Conservation (phyloP, 2,797 vertebrate species). For the Amphiprion clarkii region DNA sequence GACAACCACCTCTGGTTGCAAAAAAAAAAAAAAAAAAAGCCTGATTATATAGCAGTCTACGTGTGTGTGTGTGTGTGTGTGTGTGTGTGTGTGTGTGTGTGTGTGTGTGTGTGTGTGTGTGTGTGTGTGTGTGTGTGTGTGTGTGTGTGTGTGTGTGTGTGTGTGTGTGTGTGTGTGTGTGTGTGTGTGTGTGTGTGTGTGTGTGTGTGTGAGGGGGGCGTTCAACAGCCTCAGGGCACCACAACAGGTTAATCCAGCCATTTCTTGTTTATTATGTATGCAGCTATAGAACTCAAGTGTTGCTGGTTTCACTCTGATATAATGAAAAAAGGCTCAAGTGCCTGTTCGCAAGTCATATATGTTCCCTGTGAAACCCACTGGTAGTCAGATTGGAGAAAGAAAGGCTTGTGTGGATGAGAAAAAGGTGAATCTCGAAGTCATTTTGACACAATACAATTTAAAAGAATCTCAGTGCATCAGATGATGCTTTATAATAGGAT, state of each 20-base stretch:
- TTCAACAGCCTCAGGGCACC: background rate
- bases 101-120: background rate
- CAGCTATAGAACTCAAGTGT: background rate
- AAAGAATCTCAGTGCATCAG: background rate
- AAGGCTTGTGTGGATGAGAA: background rate
- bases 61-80: background rate
- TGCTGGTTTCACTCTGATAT: background rate
- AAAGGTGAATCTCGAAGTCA: background rate
- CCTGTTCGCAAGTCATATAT: too few relatives aligned
- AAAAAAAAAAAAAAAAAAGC: too few relatives aligned
- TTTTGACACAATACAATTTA: background rate
- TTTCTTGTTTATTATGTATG: background rate
- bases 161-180: background rate
- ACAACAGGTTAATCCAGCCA: slow-evolving; percentile 30
- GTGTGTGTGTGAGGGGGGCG: background rate
- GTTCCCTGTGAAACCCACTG: background rate
- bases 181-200: background rate
- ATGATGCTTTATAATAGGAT: background rate
- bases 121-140: background rate
- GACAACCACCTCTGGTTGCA: too few relatives aligned
- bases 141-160: background rate
- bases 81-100: background rate
- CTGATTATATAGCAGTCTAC: too few relatives aligned
- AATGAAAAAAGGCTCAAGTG: background rate
- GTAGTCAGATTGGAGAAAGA: background rate